phyloP scores from a whole-genome alignment of 2,888 invertebrate genomes.

The Cosmia trapezina region DNA sequence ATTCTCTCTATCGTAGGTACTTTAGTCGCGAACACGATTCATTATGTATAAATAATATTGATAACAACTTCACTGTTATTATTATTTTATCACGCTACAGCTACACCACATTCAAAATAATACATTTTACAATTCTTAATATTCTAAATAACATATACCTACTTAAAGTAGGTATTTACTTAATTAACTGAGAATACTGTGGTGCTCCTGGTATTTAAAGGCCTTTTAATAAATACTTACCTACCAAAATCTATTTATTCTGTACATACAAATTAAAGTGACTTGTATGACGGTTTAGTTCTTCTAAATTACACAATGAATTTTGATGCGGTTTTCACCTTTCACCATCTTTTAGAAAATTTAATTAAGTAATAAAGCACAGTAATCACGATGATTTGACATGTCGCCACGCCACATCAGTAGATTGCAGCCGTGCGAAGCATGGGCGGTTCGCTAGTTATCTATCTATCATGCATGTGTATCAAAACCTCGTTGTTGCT shows the following conservation, averaged over 20 bases:
- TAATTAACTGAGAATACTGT: not conserved
- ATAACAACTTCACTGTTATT: slow-evolving; percentile 37
- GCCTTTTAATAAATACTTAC: no score
- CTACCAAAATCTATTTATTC: not conserved
- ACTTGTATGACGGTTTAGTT: no score
- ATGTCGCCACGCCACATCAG: not conserved
- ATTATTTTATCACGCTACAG: slow-evolving; percentile 24
- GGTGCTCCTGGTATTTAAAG: not conserved
- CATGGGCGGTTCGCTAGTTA: not conserved
- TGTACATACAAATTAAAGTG: not conserved
- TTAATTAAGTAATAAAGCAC: not conserved
- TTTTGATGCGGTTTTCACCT: slow-evolving; percentile 1
- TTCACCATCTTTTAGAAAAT: not conserved
- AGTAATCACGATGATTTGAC: not conserved
- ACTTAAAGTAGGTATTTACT: not conserved
- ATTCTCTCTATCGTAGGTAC: slow-evolving; percentile 56
- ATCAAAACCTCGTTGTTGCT: not conserved
- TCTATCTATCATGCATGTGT: not conserved
- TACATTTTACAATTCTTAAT: not conserved
- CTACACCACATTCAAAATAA: slow-evolving; percentile 7
- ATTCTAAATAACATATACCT: not conserved
- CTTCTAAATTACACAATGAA: not conserved
- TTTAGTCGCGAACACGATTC: slow-evolving; percentile 50
- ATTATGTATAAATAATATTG: slow-evolving; percentile 44
- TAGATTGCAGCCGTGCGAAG: not conserved